Evolutionary conservation across 2,888 invertebrate genomes (phyloP), one percentile per base, ranked within the genome.

Genomic region (Epistrophe grossulariae): DNA sequence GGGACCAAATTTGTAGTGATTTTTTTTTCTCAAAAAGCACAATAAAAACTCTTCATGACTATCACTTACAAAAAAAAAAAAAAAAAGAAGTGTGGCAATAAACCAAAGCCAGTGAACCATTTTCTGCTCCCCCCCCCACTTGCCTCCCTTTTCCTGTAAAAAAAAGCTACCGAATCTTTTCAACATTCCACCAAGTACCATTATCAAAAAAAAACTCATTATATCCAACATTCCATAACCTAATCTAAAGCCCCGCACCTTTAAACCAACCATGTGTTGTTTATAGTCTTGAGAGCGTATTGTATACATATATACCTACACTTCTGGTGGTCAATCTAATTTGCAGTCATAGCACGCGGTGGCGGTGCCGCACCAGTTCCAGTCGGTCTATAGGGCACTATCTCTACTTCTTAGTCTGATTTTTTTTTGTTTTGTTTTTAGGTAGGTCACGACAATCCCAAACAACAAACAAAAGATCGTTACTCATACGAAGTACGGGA

Each of bases 371-470:
- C 64, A 76, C 70, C 64, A 59, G 28, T 82, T 48, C 38, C 59
- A 45, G 52, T 80, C 31, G 45, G n/a, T 62, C 43, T 62, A 15
- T 62, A 43, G 28, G 11, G 13, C 5, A 62, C 15, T 43, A 35
- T 35, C 35, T 35, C 4, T 48, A 60, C 59, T 17, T 45, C n/a
- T 57, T 38, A 40, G 50, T 64, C 9, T 72, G 15, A 60, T 40
- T 15, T 24, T 31, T 50, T 57, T 57, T 59, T 13, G 35, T 38
- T 35, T 43, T 62, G 19, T 64, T 70, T 76, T 77, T 80, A 80
- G 84, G 80, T 84, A 80, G 84, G 84, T 81, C 84, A 85, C 81
- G 84, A 78, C 81, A 70, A 62, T 62, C 70, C 70, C 62, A 62
- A 62, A 62, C 40, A 60, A 62, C 48, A 35, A 72, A 68, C 84